phyloP scores from a whole-genome alignment of 1,140 invertebrate genomes.

The Lepidostoma basale region DNA sequence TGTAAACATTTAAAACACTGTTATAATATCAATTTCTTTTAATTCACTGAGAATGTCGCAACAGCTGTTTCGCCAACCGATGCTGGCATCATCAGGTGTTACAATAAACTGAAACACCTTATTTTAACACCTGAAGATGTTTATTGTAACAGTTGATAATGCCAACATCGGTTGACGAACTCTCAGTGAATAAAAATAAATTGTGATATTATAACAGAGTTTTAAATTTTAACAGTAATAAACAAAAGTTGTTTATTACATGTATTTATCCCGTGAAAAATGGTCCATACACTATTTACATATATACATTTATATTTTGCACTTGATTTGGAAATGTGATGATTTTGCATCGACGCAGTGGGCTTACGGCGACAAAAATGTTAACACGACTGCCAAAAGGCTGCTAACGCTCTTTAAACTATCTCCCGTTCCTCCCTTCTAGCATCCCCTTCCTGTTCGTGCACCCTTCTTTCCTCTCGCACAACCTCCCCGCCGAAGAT shows the following conservation, averaged over 20 bases:
- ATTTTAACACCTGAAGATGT: no score
- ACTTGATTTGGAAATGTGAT: neutral
- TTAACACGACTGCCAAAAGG: neutral
- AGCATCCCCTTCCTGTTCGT: neutral
- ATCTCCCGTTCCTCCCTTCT: neutral
- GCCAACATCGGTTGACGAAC: no score
- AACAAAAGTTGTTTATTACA: neutral
- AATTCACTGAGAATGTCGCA: no score
- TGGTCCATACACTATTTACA: neutral
- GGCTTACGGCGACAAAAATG: neutral
- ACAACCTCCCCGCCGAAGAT: neutral
- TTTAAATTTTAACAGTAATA: no score
- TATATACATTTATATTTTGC: neutral
- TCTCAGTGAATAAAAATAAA: no score
- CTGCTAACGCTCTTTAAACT: constrained; percentile 3
- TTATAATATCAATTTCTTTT: no score
- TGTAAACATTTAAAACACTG: no score
- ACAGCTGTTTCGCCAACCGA: no score
- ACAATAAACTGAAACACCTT: no score
- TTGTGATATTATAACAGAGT: no score
- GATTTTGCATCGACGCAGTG: neutral
- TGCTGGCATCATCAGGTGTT: no score
- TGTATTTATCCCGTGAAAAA: neutral
- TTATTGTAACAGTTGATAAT: no score
- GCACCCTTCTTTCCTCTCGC: neutral